These are phyloP conservation scores for Gymnocephalus cernua DNA, from an alignment of 2,113 vertebrate genomes.

Conservation along the genomic window DNA sequence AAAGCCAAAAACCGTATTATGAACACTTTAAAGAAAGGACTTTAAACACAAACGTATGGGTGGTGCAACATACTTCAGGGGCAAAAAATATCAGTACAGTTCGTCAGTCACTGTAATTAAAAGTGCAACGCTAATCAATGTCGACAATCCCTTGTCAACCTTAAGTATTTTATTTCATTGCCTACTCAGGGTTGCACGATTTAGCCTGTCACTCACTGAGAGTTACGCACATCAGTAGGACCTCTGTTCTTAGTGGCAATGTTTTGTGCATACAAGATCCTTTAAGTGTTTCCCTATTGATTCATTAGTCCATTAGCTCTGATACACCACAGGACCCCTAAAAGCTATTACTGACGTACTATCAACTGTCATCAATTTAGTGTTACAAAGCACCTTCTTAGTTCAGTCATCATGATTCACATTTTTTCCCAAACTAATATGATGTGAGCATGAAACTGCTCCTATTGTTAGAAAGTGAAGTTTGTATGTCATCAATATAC, in stretches of 20 bases:
- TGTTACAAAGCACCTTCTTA: constrained; percentile 19
- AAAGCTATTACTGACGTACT: constrained; percentile 38
- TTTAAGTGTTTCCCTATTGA: constrained; percentile 68
- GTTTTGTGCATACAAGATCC: constrained; percentile 37
- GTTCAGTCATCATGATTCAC: constrained; percentile 30
- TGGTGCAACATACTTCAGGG: too few relatives aligned
- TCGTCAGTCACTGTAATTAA: constrained; percentile 27
- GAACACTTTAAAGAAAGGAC: not conserved
- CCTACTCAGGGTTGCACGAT: constrained; percentile 18
- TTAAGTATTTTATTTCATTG: constrained; percentile 28
- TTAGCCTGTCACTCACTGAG: constrained; percentile 14
- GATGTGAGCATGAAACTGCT: constrained; percentile 19
- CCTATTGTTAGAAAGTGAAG: not conserved
- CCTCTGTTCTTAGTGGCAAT: constrained; percentile 29
- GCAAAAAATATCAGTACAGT: not conserved
- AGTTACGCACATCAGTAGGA: constrained; percentile 8
- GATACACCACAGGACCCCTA: constrained; percentile 29
- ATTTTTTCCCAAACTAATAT: constrained; percentile 11
- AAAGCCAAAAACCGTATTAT: too few relatives aligned
- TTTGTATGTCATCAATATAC: constrained; percentile 11
- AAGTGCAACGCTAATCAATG: constrained; percentile 27
- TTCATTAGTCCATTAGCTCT: constrained; percentile 55
- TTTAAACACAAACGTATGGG: not conserved
- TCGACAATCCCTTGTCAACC: constrained; percentile 30
- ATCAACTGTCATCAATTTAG: constrained; percentile 35